Evolutionary conservation across 2,113 vertebrate species (phyloP), one percentile per base, ranked within the genome.

Genomic region (Takifugu flavidus): DNA sequence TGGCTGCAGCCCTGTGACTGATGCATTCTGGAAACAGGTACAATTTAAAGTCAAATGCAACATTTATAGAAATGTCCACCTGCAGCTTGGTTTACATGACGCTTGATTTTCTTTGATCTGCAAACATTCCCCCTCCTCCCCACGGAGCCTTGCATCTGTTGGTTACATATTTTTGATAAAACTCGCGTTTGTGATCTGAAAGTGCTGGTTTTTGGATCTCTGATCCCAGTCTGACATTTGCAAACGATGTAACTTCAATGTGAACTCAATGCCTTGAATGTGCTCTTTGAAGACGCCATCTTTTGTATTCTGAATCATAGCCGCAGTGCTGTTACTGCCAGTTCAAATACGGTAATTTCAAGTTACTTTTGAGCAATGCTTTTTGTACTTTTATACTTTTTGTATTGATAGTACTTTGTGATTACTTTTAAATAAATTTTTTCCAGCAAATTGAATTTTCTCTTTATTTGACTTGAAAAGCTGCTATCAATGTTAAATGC

Each of bases 311-410:
- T 56, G 44, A 74, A 59, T 68, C 66, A 72, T 63, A 60, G 43
- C 82, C 79, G 68, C 80, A 80, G 82, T 83, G 79, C 84, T 73
- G 64, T 78, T 56, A 59, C 50, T 80, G 68, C 75, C 74, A 44
- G 66, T 67, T 77, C 72, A 59, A 76, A 84, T 72, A 56, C 62
- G 64, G 63, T 85, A 80, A 86, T 87, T 82, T 85, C 84, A 74
- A 80, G 65, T 79, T 77, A 77, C 86, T 87, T 83, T 83, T 78
- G 56, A 75, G 54, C 56, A 68, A 78, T 53, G 63, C 64, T 67
- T 83, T 86, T 85, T 86, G 69, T 84, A 82, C 67, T 83, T 87
- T 87, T 82, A 63, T 85, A 86, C 69, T 44, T 86, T 89, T 87
- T 87, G 80, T 86, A 87, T 77, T 72, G 61, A 71, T 84, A 76